These are phyloP conservation scores for Hoplostethus mediterraneus DNA, from an alignment of 2,797 vertebrate genomes.

Conservation along the genomic window DNA sequence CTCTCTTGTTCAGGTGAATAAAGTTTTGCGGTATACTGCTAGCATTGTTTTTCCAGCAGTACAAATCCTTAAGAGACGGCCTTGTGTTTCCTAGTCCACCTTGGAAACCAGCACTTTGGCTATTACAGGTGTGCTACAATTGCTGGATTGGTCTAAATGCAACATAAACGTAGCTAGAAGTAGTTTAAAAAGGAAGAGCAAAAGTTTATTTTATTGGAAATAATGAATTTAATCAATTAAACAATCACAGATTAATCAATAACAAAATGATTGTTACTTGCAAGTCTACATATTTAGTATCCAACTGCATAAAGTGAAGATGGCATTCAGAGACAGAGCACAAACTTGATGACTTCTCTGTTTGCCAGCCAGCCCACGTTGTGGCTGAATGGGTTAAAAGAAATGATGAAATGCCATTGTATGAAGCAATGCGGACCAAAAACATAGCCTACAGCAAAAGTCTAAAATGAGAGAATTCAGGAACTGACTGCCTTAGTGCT, in stretches of 20 bases:
- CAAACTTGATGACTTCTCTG: too few relatives aligned
- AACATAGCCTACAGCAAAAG: neutral
- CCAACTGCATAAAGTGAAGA: neutral
- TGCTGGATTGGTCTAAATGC: too few relatives aligned
- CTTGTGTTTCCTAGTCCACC: too few relatives aligned
- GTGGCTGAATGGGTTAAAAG: neutral
- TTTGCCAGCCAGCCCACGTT: neutral
- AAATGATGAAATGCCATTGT: neutral
- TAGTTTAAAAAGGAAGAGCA: neutral
- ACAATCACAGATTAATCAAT: slow-evolving; percentile 6
- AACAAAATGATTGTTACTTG: neutral
- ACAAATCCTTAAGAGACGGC: too few relatives aligned
- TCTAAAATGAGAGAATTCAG: neutral
- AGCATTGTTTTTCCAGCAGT: too few relatives aligned
- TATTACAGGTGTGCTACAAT: too few relatives aligned
- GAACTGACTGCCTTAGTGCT: neutral
- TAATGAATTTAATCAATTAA: neutral
- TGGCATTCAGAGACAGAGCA: neutral
- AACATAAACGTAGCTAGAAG: too few relatives aligned
- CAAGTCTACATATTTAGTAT: neutral
- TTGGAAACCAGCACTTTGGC: too few relatives aligned
- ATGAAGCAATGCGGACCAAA: neutral
- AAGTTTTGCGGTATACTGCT: too few relatives aligned
- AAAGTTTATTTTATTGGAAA: neutral
- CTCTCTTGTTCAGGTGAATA: too few relatives aligned